A percentile compares a stretch with the other conserved stretches of the same genome.
Conservation (phyloP, 2,888 invertebrate genomes). For the Tryphoninae sp. region DNA sequence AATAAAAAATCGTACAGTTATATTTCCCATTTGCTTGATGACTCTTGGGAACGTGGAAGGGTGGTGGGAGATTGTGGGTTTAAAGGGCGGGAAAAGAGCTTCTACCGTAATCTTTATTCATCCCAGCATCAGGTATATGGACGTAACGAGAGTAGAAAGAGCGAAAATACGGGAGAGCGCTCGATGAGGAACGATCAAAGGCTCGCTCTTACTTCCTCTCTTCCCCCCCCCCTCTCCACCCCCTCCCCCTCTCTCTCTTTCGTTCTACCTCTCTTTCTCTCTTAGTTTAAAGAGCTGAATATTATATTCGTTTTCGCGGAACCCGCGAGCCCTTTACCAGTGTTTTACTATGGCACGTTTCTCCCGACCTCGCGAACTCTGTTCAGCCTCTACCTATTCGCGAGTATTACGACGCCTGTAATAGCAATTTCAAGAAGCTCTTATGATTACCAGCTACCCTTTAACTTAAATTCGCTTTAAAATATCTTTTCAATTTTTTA, state of each 20-base stretch:
- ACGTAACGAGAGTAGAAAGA: neutral
- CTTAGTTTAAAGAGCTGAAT: slow-evolving; percentile 43
- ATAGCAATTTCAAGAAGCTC: slow-evolving; percentile 53
- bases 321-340: slow-evolving; percentile 32
- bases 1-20: neutral
- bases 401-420: slow-evolving; percentile 46
- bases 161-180: slow-evolving; percentile 31
- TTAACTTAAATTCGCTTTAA: neutral
- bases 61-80: slow-evolving; percentile 19
- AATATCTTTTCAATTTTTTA: too few relatives aligned
- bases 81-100: slow-evolving; percentile 33
- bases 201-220: slow-evolving; percentile 8
- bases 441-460: slow-evolving; percentile 52
- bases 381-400: slow-evolving; percentile 6
- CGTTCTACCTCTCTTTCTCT: neutral
- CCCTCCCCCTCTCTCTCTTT: neutral
- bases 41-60: slow-evolving; percentile 16
- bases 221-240: neutral
- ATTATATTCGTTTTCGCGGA: slow-evolving; percentile 54
- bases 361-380: slow-evolving; percentile 13
- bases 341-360: slow-evolving; percentile 15
- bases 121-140: slow-evolving; percentile 15
- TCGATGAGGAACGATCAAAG: slow-evolving; percentile 57
- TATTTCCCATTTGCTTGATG: slow-evolving; percentile 41
- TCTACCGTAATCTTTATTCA: slow-evolving; percentile 2